Conservation (phyloP, 2,888 invertebrate genomes). For the Nemotelus pantherinus region DNA sequence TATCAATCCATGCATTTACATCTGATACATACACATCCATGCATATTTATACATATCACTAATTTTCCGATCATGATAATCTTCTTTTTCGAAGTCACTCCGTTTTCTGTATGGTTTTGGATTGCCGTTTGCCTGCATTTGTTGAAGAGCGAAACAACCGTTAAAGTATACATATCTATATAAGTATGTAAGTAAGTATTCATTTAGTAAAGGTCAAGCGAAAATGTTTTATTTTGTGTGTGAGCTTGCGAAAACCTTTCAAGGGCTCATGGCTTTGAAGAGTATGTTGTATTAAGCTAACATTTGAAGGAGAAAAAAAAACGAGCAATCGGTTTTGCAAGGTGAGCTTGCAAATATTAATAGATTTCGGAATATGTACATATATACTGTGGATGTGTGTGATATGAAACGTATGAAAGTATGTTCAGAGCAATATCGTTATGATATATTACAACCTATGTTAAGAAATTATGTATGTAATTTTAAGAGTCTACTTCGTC, state of each 20-base stretch:
- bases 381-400: not conserved
- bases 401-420: not conserved
- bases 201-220: constrained; percentile 24
- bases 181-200: not conserved
- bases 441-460: not conserved
- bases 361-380: not conserved
- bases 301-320: not conserved
- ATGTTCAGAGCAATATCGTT: not conserved
- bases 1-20: not conserved
- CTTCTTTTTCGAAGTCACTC: not conserved
- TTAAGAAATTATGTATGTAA: not conserved
- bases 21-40: not conserved
- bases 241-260: constrained; percentile 30
- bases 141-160: not conserved
- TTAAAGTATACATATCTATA: not conserved
- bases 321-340: not conserved
- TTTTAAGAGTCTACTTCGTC: too few species aligned
- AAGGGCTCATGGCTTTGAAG: not conserved
- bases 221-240: not conserved
- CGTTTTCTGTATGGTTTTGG: not conserved
- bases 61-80: constrained; percentile 2
- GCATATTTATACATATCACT: not conserved
- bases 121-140: not conserved
- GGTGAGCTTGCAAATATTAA: not conserved
- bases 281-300: not conserved